Evolutionary conservation across 2,888 invertebrate genomes (phyloP).

Genomic region (Candidula unifasciata): DNA sequence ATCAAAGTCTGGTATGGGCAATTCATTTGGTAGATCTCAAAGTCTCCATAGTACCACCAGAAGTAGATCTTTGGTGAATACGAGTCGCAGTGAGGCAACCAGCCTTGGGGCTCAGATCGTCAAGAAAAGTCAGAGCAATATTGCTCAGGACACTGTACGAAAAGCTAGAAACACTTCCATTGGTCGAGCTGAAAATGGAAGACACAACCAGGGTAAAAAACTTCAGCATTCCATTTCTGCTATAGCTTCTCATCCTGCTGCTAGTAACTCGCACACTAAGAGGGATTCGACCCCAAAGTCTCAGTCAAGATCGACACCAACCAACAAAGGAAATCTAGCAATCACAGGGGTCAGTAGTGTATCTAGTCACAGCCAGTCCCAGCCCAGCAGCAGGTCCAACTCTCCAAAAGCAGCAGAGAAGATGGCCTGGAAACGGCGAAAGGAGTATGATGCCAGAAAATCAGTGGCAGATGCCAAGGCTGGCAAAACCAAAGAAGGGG

Average conservation of each 20-base stretch:
- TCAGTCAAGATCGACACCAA: constrained; percentile 50
- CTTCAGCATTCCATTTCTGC: constrained; percentile 44
- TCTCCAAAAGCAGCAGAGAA: constrained; percentile 83
- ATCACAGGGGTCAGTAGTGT: constrained; percentile 62
- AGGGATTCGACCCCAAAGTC: constrained; percentile 53
- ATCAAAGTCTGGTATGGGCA: constrained; percentile 47
- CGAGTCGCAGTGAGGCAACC: constrained; percentile 63
- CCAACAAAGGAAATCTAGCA: constrained; percentile 58
- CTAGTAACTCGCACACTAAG: constrained; percentile 34
- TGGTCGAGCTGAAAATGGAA: constrained; percentile 58
- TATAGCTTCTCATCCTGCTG: constrained; percentile 18
- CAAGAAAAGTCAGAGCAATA: constrained; percentile 65
- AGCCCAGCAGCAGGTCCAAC: constrained; percentile 66
- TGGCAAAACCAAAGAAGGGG: constrained; percentile 60
- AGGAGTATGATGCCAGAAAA: constrained; percentile 96
- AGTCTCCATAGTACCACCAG: constrained; percentile 53
- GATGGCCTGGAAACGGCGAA: constrained; percentile 95
- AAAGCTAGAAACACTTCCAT: constrained; percentile 53
- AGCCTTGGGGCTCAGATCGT: constrained; percentile 72
- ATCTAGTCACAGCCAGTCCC: constrained; percentile 61
- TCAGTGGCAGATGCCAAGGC: constrained; percentile 88
- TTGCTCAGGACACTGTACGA: constrained; percentile 42
- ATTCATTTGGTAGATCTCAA: constrained; percentile 53
- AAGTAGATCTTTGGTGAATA: constrained; percentile 49
- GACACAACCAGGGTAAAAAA: constrained; percentile 69